phyloP scores from a whole-genome alignment of 1,140 invertebrate species.

The Glossosoma conforme region DNA sequence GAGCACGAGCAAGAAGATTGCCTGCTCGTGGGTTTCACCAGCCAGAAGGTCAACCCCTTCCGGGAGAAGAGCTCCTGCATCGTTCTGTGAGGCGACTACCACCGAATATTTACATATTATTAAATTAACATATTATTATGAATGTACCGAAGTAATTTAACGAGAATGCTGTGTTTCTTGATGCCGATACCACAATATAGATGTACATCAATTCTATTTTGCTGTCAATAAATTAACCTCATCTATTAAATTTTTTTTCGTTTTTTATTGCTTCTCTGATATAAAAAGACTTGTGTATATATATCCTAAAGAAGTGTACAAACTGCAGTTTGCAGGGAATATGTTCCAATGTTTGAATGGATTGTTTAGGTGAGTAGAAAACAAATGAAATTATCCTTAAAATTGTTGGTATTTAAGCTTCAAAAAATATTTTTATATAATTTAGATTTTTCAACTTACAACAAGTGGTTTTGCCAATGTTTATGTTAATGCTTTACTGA shows the following conservation, averaged over 20 bases:
- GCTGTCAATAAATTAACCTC: constrained; percentile 20
- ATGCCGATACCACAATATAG: constrained; percentile 12
- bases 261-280: not conserved
- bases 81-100: constrained; percentile 60
- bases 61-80: constrained; percentile 91
- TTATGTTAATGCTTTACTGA: too few species aligned
- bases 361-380: too few species aligned
- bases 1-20: constrained; percentile 94
- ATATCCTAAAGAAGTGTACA: too few species aligned
- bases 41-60: constrained; percentile 96
- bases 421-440: too few species aligned
- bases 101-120: too few species aligned
- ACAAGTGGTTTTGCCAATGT: too few species aligned
- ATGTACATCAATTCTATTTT: constrained; percentile 25
- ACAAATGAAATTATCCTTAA: too few species aligned
- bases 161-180: constrained; percentile 14
- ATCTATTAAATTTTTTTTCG: constrained; percentile 5
- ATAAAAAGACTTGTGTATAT: too few species aligned
- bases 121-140: constrained; percentile 12
- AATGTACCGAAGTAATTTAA: constrained; percentile 12
- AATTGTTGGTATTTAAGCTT: too few species aligned
- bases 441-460: too few species aligned
- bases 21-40: constrained; percentile 91
- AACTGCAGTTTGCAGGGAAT: too few species aligned
- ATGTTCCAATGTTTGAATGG: too few species aligned